Evolutionary conservation across 1,140 invertebrate species (phyloP), one percentile per base, ranked within the genome.

Genomic region (Philaenus spumarius): DNA sequence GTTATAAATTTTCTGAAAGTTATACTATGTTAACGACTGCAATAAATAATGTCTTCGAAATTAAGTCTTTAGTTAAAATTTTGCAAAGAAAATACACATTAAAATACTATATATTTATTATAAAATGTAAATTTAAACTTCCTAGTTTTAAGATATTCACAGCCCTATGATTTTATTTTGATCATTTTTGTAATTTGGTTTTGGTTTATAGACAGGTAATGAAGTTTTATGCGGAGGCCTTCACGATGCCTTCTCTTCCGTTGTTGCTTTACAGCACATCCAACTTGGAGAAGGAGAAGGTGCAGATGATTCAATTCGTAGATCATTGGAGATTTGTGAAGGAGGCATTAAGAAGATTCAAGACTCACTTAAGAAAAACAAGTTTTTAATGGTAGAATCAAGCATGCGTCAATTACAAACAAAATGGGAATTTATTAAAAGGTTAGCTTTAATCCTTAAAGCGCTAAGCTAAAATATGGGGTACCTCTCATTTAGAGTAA

Each of bases 371-470:
- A 84, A 82, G 58, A 82, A 82, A 58, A 74, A 77, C 15, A 80
- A 82, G 9, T 71, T 70, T 7, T 77, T 77, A 23, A 77, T 81
- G 34, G 67, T 84, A 22, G 82, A 85, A 37, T 76, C 68, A 59
- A 77, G 75, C 56, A 75, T 80, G 9, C 82, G 83, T 58, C 78
- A 81, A 37, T 71, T 85, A 24, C 74, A 77, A 26, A 71, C 71
- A 0, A 81, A 82, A 64, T 86, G 84, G 84, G 84, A 85, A 15
- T 77, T 80, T 34, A 73, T 85, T 0, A 72, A 76, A n/a, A 84
- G 80, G 66, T 67, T 47, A 42, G 60, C 48, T 19, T n/a, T n/a
- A n/a, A n/a, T n/a, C n/a, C n/a, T n/a, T n/a, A n/a, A n/a, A n/a
- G n/a, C n/a, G n/a, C n/a, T n/a, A n/a, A n/a, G n/a, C n/a, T n/a